Conservation (phyloP, 1,140 invertebrate genomes). For the Drosophila subobscura region DNA sequence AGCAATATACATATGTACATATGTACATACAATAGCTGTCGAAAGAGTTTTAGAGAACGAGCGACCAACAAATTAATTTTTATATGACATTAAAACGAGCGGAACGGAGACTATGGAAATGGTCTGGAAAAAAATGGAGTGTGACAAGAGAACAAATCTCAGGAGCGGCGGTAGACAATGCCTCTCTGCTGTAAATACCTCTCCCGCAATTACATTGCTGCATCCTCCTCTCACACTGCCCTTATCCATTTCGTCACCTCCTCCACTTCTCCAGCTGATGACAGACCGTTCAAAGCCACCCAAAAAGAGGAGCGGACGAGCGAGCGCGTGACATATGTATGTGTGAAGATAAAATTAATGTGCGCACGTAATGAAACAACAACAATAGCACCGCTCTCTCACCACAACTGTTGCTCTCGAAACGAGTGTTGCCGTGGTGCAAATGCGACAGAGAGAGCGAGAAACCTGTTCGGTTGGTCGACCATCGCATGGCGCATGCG, state of each 20-base stretch:
- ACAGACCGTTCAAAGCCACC: conserved; percentile 35
- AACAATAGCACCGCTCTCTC: conserved; percentile 37
- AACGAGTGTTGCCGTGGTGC: conserved; percentile 72
- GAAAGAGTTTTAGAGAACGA: conserved; percentile 31
- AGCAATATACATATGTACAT: not conserved
- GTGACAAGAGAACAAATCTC: conserved; percentile 71
- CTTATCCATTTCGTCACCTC: not conserved
- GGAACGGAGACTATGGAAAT: conserved; percentile 67
- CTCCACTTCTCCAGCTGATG: conserved; percentile 27
- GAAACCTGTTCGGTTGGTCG: conserved; percentile 53
- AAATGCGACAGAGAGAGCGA: conserved; percentile 30
- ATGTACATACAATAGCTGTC: no score
- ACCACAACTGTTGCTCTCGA: conserved; percentile 71
- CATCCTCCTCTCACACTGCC: no score
- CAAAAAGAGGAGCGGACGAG: conserved; percentile 31
- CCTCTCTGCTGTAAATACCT: conserved; percentile 30
- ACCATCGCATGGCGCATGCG: conserved; percentile 79
- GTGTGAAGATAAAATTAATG: conserved; percentile 79
- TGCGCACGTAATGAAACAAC: conserved; percentile 21
- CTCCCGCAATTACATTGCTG: no score
- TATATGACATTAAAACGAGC: conserved; percentile 81
- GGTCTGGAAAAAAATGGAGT: conserved; percentile 3
- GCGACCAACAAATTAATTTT: conserved; percentile 82
- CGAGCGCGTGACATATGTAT: conserved; percentile 74
- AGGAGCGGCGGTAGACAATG: conserved; percentile 61